Base-by-base conservation (phyloP, 2,888 invertebrate genomes). In the Chrysina gloriosa region DNA sequence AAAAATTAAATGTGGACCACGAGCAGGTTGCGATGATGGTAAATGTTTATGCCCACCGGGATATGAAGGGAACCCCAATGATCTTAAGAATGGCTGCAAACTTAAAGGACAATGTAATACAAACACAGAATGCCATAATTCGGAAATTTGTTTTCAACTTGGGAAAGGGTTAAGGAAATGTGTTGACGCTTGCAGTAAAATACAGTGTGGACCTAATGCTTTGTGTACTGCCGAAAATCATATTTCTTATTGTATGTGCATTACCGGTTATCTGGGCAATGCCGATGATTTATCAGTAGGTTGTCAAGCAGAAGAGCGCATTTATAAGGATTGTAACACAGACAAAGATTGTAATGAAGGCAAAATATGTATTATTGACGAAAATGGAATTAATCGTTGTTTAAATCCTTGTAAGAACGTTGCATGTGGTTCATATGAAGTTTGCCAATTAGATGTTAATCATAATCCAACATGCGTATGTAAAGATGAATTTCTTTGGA, bases 121-220 rank as follows among this genome's bases (percentile, higher is more conserved):
- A 71, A 94, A 96, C 80, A 87, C 89, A 1, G 93, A 95, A 74
- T 96, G 96, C 78, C 89, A 89, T 72, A 89, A 91, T 76, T 88
- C 92, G 1, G 92, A 96, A 84, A 95, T 96, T 77, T 96, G 96
- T 81, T 94, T 95, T 84, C 94, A 94, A 84, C 83, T 93, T 25
- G 90, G 91, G 52, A 92, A 90, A 84, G 92, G 90, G 25, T 81
- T 89, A 2, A 86, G 95, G 64, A 93, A 93, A 82, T 96, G 95
- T 81, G 90, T 94, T 2, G 94, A 95, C 79, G 93, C 92, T 0
- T 96, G 96, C 78, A 90, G 91, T 71, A 94, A 94, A 84, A 86
- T 93, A 29, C 94, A 95, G 77, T 96, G 96, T 79, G 96, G 96
- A 7, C 95, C 95, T 0, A 96, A 96, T 81, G 95, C 96, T 2